Percentiles rank a stretch among this genome's conserved stretches.
Conservation (phyloP, 2,113 vertebrate genomes). For the Tiliqua scincoides region DNA sequence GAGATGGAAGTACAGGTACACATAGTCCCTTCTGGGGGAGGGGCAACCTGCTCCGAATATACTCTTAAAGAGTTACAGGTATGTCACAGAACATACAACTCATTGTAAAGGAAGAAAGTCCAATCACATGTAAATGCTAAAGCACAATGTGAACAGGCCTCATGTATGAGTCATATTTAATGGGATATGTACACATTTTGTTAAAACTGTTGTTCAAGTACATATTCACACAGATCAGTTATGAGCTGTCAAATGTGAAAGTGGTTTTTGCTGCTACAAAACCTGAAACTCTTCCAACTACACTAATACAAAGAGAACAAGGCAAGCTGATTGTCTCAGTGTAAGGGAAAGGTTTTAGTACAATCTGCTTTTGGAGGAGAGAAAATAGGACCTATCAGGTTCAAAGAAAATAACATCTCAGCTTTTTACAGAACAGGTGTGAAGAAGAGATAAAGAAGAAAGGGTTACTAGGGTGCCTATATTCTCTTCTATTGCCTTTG, state of each 20-base stretch:
- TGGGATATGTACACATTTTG: neutral
- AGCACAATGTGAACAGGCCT: neutral
- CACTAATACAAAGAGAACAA: slow-evolving; percentile 8
- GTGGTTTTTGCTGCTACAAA: neutral
- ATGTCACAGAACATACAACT: too few species aligned
- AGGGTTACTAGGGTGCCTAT: neutral
- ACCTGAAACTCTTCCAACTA: neutral
- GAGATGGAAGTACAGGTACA: too few species aligned
- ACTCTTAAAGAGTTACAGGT: neutral
- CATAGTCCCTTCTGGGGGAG: neutral
- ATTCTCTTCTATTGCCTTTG: neutral
- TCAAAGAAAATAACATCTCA: neutral
- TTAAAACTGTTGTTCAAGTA: neutral
- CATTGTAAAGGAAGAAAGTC: too few species aligned
- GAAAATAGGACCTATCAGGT: neutral
- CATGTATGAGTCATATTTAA: neutral
- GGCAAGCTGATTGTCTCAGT: slow-evolving; percentile 48
- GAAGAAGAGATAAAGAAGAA: too few species aligned
- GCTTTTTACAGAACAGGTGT: neutral
- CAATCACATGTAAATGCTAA: too few species aligned
- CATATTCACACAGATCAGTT: neutral
- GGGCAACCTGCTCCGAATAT: neutral
- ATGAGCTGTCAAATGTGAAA: neutral
- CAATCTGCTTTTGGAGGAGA: neutral
- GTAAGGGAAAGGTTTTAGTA: neutral